phyloP scores from a whole-genome alignment of 2,888 invertebrate genomes.

The Sphinx pinastri region DNA sequence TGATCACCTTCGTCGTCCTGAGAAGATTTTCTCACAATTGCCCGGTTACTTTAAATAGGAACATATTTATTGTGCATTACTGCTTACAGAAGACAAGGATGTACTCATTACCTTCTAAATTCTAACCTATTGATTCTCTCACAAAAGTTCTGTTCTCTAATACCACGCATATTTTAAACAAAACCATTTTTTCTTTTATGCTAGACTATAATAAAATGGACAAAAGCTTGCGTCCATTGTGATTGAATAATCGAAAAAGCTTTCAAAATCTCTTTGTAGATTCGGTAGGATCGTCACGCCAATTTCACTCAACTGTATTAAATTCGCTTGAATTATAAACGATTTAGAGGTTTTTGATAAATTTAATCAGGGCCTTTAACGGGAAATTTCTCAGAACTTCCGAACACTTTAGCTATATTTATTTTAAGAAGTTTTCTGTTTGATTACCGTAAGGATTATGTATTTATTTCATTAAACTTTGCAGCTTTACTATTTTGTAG shows the following conservation, averaged over 20 bases:
- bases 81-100: too few relatives aligned
- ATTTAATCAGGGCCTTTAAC: conserved; percentile 8
- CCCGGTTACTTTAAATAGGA: too few relatives aligned
- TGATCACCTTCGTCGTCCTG: too few relatives aligned
- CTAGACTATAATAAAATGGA: not conserved
- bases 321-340: conserved; percentile 3
- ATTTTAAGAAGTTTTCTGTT: conserved; percentile 2
- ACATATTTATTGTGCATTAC: too few relatives aligned
- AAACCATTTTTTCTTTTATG: not conserved
- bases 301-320: not conserved
- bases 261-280: conserved; percentile 10
- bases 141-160: not conserved
- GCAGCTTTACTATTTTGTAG: not conserved
- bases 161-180: not conserved
- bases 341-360: conserved; percentile 1
- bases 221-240: conserved; percentile 4
- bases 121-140: too few relatives aligned
- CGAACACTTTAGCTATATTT: not conserved
- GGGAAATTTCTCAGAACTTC: too few relatives aligned
- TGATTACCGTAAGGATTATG: not conserved
- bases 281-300: not conserved
- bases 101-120: too few relatives aligned
- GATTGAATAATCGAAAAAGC: conserved; percentile 16
- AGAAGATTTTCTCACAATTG: too few relatives aligned
- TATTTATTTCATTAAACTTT: not conserved